Evolutionary conservation across 2,888 invertebrate species (phyloP).

Genomic region (Clanis bilineata): DNA sequence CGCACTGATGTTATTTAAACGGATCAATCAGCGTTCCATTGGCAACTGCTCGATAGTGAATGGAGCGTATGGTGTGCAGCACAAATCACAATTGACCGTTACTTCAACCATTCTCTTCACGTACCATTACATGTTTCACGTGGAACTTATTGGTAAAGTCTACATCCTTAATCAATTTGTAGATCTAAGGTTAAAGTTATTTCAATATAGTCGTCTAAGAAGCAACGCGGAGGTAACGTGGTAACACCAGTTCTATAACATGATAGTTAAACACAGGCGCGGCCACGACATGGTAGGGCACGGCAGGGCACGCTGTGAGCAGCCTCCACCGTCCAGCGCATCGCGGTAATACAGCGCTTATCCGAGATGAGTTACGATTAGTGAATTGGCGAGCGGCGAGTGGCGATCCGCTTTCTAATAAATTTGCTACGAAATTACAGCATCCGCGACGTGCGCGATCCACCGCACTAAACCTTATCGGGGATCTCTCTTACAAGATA

Average conservation of each 20-base stretch:
- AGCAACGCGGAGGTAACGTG: neutral
- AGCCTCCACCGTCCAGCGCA: too few species aligned
- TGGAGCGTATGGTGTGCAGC: too few species aligned
- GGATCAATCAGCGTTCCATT: too few species aligned
- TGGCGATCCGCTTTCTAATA: conserved; percentile 67
- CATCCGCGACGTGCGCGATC: conserved; percentile 28
- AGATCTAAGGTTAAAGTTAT: neutral
- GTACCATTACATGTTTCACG: too few species aligned
- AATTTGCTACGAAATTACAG: conserved; percentile 56
- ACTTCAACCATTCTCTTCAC: too few species aligned
- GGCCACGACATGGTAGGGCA: conserved; percentile 20
- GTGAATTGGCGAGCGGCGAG: conserved; percentile 69
- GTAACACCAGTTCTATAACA: neutral
- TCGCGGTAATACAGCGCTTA: conserved; percentile 50
- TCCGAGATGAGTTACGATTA: conserved; percentile 75
- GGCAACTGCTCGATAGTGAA: too few species aligned
- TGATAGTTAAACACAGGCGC: conserved; percentile 17
- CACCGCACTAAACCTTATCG: conserved; percentile 14
- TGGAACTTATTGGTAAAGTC: neutral
- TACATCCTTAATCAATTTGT: neutral
- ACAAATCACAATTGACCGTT: too few species aligned
- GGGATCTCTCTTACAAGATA: conserved; percentile 14
- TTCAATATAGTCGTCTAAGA: neutral
- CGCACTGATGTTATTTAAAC: too few species aligned
- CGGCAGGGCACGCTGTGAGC: too few species aligned